Conservation (phyloP, 2,113 vertebrate genomes). For the Galemys pyrenaicus region DNA sequence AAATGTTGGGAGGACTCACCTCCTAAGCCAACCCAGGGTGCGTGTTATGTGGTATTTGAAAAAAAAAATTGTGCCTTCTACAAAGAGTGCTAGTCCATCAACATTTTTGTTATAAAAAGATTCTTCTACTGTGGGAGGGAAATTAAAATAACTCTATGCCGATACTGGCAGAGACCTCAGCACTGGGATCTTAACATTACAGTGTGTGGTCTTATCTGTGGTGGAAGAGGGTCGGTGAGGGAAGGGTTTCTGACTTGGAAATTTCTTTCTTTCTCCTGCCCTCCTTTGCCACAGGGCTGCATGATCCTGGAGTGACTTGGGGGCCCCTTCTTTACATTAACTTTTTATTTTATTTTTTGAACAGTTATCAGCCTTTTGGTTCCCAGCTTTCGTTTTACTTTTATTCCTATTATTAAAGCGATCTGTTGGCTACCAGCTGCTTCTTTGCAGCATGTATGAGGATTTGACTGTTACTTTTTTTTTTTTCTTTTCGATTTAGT, state of each 20-base stretch:
- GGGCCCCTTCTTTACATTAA: neutral
- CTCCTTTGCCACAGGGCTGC: neutral
- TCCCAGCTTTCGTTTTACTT: slow-evolving; percentile 34
- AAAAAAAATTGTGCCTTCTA: neutral
- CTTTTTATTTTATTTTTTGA: neutral
- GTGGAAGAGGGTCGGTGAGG: neutral
- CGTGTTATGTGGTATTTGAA: neutral
- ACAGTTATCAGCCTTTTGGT: neutral
- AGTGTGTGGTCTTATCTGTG: neutral
- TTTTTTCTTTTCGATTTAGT: slow-evolving; percentile 44
- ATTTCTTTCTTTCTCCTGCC: neutral
- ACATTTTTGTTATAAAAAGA: neutral
- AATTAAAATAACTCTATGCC: neutral
- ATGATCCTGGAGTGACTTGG: neutral
- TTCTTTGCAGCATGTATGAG: slow-evolving; percentile 54
- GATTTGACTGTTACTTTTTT: slow-evolving; percentile 32
- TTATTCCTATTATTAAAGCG: slow-evolving; percentile 54
- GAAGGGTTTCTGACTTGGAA: neutral
- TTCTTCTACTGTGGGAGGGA: neutral
- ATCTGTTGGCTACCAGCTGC: slow-evolving; percentile 71
- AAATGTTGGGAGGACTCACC: neutral
- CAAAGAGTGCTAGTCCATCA: neutral
- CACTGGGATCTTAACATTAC: neutral
- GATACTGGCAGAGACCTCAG: neutral
- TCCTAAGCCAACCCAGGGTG: too few relatives aligned